Percentiles rank a stretch among this genome's conserved stretches.
Evolutionary conservation across 2,113 vertebrate species (phyloP).

Genomic region (Cacatua alba): DNA sequence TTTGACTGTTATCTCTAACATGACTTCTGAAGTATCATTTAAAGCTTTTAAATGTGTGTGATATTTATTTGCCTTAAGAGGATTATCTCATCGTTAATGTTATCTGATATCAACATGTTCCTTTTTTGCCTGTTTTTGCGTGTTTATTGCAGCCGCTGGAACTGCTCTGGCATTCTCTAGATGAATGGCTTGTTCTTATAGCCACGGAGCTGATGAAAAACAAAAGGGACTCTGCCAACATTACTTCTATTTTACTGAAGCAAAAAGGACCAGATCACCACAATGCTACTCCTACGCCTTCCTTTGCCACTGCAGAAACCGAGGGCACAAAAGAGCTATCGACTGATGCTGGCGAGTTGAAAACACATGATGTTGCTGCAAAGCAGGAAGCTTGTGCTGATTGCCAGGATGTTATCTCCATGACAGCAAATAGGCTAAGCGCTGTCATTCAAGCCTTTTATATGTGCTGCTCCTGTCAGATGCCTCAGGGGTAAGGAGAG

Average conservation of each 20-base stretch:
- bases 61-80: background rate
- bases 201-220: slow-evolving; percentile 91
- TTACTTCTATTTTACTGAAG: slow-evolving; percentile 88
- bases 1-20: background rate
- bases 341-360: slow-evolving; percentile 44
- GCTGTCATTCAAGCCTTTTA: slow-evolving; percentile 99
- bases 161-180: slow-evolving; percentile 96
- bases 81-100: background rate
- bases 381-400: slow-evolving; percentile 83
- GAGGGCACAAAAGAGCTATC: slow-evolving; percentile 62
- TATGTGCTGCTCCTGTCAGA: slow-evolving; percentile 98
- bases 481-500: slow-evolving; percentile 90
- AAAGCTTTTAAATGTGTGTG: background rate
- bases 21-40: background rate
- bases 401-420: slow-evolving; percentile 95
- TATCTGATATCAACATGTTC: background rate
- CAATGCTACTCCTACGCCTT: slow-evolving; percentile 69
- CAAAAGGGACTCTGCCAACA: slow-evolving; percentile 81
- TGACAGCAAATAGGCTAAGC: slow-evolving; percentile 96
- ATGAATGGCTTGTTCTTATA: slow-evolving; percentile 97
- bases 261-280: slow-evolving; percentile 79
- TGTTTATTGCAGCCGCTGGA: slow-evolving; percentile 86
- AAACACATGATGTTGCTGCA: slow-evolving; percentile 72
- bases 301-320: slow-evolving; percentile 60
- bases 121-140: background rate